These are phyloP conservation scores for Bujurquina vittata DNA, from an alignment of 2,113 vertebrate species.

Conservation along the genomic window DNA sequence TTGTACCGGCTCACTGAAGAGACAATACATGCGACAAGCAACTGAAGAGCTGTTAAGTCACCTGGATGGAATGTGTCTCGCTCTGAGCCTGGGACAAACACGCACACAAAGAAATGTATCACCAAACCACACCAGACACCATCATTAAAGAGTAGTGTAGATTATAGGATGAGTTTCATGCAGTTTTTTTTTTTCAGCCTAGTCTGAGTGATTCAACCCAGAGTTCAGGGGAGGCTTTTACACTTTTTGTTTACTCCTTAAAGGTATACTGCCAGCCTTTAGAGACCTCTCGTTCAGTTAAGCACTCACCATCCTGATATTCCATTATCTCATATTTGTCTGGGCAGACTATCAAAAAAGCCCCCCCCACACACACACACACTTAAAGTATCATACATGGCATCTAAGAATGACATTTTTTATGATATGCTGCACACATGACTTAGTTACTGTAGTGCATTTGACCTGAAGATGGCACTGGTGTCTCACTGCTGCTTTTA, in stretches of 20 bases:
- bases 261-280: background rate
- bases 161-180: conserved; percentile 42
- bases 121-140: conserved; percentile 19
- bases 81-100: conserved; percentile 14
- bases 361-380: too few species aligned
- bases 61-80: conserved; percentile 61
- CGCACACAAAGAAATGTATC: conserved; percentile 18
- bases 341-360: background rate
- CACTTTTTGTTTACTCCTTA: background rate
- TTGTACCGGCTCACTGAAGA: conserved; percentile 27
- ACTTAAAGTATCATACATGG: background rate
- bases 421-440: background rate
- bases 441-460: background rate
- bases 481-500: background rate
- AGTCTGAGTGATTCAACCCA: background rate
- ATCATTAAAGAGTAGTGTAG: conserved; percentile 11
- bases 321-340: background rate
- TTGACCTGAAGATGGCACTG: conserved; percentile 8
- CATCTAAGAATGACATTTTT: background rate
- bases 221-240: background rate
- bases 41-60: conserved; percentile 58
- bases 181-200: background rate
- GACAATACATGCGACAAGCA: conserved; percentile 25
- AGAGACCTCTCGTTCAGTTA: background rate
- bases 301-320: background rate